phyloP scores from a whole-genome alignment of 1,140 invertebrate genomes.

The Ooceraea biroi region DNA sequence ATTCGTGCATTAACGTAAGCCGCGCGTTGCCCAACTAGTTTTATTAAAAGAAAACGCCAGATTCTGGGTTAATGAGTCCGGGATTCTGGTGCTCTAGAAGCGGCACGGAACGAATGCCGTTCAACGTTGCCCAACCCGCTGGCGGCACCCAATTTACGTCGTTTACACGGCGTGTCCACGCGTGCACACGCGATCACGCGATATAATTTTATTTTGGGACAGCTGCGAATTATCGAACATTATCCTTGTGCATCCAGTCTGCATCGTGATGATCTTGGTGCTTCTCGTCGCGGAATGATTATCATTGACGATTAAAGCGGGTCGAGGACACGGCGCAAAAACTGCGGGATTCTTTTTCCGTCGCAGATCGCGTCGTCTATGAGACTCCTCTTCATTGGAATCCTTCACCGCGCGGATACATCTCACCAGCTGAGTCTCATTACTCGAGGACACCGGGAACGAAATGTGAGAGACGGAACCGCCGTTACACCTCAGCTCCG shows the following conservation, averaged over 20 bases:
- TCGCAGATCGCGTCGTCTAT: constrained; percentile 11
- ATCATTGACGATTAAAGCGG: constrained; percentile 73
- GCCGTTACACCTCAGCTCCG: constrained; percentile 47
- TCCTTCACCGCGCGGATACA: constrained; percentile 48
- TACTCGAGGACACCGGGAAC: neutral
- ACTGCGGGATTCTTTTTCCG: constrained; percentile 16
- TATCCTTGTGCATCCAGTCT: constrained; percentile 10
- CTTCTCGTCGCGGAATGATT: constrained; percentile 53
- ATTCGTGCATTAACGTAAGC: neutral
- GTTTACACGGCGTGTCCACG: neutral
- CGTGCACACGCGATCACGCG: neutral
- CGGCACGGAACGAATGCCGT: constrained; percentile 10
- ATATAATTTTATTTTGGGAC: constrained; percentile 21
- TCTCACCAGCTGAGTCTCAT: constrained; percentile 56
- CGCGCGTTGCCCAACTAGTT: constrained; percentile 27
- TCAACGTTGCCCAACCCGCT: constrained; percentile 31
- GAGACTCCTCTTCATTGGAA: constrained; percentile 64
- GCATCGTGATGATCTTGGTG: neutral
- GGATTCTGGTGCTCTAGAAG: constrained; percentile 33
- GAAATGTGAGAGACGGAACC: constrained; percentile 44
- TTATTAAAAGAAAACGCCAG: constrained; percentile 29
- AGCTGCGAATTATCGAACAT: constrained; percentile 13
- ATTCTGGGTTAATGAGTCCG: constrained; percentile 52
- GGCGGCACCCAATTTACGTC: neutral
- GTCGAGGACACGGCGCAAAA: constrained; percentile 78